A percentile compares a stretch with the other conserved stretches of the same genome.
These are phyloP conservation scores for Bombus superbus DNA, from an alignment of 1,140 invertebrate species.

Conservation along the genomic window DNA sequence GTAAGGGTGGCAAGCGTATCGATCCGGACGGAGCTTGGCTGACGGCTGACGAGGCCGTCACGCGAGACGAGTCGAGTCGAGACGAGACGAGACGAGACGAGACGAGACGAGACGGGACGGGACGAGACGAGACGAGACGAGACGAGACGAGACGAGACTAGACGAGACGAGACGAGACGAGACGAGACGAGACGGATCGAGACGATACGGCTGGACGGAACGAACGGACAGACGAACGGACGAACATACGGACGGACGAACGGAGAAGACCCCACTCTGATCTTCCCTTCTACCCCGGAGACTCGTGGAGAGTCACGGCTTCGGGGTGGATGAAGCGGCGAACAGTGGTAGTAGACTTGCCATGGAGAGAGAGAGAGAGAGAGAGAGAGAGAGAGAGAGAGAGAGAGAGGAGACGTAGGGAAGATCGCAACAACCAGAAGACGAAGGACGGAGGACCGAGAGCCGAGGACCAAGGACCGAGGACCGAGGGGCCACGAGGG, in stretches of 20 bases:
- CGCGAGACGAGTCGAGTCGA: slow-evolving; percentile 82
- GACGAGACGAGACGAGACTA: slow-evolving; percentile 58
- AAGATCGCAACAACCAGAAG: slow-evolving; percentile 36
- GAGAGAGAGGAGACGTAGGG: slow-evolving; percentile 5
- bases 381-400: slow-evolving; percentile 9
- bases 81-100: slow-evolving; percentile 72
- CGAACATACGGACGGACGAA: slow-evolving; percentile 67
- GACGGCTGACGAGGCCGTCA: slow-evolving; percentile 83
- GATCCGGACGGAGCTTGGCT: slow-evolving; percentile 81
- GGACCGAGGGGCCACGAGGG: slow-evolving; percentile 60
- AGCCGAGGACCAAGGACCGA: slow-evolving; percentile 43
- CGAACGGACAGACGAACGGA: slow-evolving; percentile 69
- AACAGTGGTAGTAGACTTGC: slow-evolving; percentile 33
- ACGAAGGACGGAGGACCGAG: slow-evolving; percentile 38
- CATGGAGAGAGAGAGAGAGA: not conserved
- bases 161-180: slow-evolving; percentile 73
- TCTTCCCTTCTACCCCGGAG: slow-evolving; percentile 40
- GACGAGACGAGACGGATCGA: slow-evolving; percentile 77
- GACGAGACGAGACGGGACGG: slow-evolving; percentile 78
- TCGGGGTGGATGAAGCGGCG: slow-evolving; percentile 50
- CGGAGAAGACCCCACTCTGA: slow-evolving; percentile 70
- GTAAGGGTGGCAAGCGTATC: slow-evolving; percentile 80
- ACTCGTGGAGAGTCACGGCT: slow-evolving; percentile 47
- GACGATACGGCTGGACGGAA: slow-evolving; percentile 66
- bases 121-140: slow-evolving; percentile 66